Evolutionary conservation across 2,797 vertebrate species (phyloP).

Genomic region (Buphagus erythrorhynchus): DNA sequence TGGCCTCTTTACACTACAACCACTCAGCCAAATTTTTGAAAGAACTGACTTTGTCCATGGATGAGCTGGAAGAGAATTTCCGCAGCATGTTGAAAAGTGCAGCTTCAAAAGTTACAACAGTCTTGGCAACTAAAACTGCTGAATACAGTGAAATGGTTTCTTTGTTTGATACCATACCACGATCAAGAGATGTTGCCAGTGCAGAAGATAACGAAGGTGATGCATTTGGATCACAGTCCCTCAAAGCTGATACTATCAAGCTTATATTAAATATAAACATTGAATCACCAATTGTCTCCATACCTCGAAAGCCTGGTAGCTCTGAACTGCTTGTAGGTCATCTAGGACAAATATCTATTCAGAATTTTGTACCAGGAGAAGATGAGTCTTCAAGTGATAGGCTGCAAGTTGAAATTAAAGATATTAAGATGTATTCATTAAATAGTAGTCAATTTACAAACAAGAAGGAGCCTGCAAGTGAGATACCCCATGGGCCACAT

Average conservation of each 20-base stretch:
- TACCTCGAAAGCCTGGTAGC: constrained; percentile 93
- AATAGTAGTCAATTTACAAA: constrained; percentile 84
- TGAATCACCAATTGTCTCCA: constrained; percentile 93
- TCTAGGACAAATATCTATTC: constrained; percentile 92
- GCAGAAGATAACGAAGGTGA: constrained; percentile 80
- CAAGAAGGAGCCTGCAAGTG: constrained; percentile 70
- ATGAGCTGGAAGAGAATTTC: constrained; percentile 95
- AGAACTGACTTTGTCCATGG: constrained; percentile 92
- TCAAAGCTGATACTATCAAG: constrained; percentile 84
- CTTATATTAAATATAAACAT: constrained; percentile 93
- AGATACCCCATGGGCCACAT: background rate
- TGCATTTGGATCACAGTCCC: constrained; percentile 29
- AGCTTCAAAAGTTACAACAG: constrained; percentile 92
- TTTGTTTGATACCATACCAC: constrained; percentile 88
- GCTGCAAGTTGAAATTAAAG: constrained; percentile 92
- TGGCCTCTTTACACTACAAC: constrained; percentile 98
- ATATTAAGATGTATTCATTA: constrained; percentile 95
- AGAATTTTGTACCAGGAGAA: constrained; percentile 89
- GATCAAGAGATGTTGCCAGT: constrained; percentile 72
- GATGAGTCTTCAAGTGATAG: constrained; percentile 83
- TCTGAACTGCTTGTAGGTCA: constrained; percentile 93
- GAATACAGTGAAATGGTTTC: constrained; percentile 98
- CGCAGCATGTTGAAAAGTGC: constrained; percentile 92
- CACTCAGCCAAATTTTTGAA: constrained; percentile 96
- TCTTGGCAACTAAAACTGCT: constrained; percentile 93